A percentile compares a stretch with the other conserved stretches of the same genome.
These are phyloP conservation scores for Acinonyx jubatus DNA, from an alignment of 2,113 vertebrate genomes.

Conservation along the genomic window DNA sequence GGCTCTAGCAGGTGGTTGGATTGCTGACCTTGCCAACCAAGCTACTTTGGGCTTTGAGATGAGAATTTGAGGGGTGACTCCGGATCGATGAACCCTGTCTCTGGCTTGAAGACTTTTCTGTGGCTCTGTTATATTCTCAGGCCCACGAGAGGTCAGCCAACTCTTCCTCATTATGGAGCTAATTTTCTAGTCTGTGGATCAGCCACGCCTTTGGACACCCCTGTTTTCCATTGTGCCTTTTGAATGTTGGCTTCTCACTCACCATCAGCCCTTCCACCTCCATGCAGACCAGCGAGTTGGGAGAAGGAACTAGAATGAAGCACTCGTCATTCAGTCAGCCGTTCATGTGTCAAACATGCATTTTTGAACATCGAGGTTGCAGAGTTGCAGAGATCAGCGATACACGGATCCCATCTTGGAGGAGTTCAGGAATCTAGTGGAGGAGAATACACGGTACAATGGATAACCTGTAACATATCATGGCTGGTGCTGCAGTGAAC, in stretches of 20 bases:
- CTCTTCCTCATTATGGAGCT: background rate
- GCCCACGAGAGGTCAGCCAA: background rate
- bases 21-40: background rate
- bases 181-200: background rate
- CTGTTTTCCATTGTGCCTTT: background rate
- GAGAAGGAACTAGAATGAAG: background rate
- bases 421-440: background rate
- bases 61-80: background rate
- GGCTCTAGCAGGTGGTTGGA: background rate
- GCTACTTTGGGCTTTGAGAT: background rate
- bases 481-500: background rate
- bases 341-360: background rate
- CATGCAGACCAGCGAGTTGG: background rate
- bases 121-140: background rate
- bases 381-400: background rate
- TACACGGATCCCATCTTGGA: background rate
- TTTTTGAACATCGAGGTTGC: background rate
- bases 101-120: background rate
- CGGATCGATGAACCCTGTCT: background rate
- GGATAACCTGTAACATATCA: background rate
- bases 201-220: background rate
- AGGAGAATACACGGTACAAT: rapidly evolving
- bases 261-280: background rate
- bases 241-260: background rate
- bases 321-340: background rate